Evolutionary conservation across 2,797 vertebrate species (phyloP).

Genomic region (Austrolebias charrua): DNA sequence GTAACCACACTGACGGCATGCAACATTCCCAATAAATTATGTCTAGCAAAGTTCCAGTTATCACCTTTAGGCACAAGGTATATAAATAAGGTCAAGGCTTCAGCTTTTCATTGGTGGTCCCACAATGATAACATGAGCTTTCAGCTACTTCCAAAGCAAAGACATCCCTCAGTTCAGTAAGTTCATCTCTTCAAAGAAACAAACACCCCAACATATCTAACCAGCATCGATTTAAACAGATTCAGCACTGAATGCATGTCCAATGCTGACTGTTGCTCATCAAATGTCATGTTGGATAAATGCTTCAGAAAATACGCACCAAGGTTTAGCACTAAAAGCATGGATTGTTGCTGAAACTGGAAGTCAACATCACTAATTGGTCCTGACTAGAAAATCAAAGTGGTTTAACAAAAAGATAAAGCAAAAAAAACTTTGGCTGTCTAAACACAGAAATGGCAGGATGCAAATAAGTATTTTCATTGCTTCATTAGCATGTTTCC

Average conservation of each 20-base stretch:
- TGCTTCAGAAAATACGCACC: neutral
- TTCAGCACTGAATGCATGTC: neutral
- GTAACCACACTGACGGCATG: no score
- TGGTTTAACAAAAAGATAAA: neutral
- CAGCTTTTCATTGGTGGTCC: neutral
- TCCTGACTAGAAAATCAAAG: constrained; percentile 1
- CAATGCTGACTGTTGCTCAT: neutral
- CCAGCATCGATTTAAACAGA: neutral
- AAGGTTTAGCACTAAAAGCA: neutral
- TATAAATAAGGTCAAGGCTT: no score
- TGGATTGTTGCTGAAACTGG: constrained; percentile 2
- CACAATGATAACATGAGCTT: neutral
- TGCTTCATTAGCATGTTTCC: constrained; percentile 27
- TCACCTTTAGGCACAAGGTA: no score
- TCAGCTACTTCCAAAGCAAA: neutral
- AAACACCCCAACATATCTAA: neutral
- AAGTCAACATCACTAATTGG: neutral
- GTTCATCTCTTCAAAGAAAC: neutral
- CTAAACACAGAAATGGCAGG: constrained; percentile 7
- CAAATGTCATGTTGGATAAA: neutral
- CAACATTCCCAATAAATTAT: no score
- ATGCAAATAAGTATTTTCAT: constrained; percentile 14
- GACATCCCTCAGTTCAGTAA: neutral
- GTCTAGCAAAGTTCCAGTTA: no score
- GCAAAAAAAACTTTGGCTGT: neutral